Evolutionary conservation across 37 sponge, comb jelly and placozoan species (phyloP).

Genomic region (Ianthella basta): DNA sequence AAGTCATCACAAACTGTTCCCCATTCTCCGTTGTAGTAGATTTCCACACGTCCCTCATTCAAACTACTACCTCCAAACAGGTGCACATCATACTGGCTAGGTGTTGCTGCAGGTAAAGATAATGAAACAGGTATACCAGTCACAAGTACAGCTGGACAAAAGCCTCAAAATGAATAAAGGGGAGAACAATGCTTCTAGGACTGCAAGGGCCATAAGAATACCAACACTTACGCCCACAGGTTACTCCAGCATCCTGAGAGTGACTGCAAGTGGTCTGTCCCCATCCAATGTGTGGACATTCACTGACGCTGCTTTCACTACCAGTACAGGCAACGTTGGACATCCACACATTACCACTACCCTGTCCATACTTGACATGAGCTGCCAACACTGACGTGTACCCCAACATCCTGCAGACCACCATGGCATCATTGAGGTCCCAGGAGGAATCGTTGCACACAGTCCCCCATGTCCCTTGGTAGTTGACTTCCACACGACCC

Average conservation of each 20-base stretch:
- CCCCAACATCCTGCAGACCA: too few relatives aligned
- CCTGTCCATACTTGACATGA: too few relatives aligned
- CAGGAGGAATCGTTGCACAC: slow-evolving; percentile 8
- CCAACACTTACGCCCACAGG: slow-evolving; percentile 16
- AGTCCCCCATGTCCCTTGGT: slow-evolving; percentile 34
- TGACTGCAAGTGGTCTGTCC: slow-evolving; percentile 42
- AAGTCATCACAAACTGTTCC: slow-evolving; percentile 37
- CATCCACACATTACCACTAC: background rate
- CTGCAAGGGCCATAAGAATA: too few relatives aligned
- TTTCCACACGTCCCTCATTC: slow-evolving; percentile 38
- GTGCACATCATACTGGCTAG: slow-evolving; percentile 2
- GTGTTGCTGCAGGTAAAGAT: background rate
- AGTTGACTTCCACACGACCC: slow-evolving; percentile 42
- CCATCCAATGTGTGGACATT: slow-evolving; percentile 8
- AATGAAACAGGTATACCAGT: too few relatives aligned
- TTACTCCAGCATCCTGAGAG: slow-evolving; percentile 44
- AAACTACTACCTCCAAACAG: background rate
- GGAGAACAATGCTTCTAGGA: too few relatives aligned
- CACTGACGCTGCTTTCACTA: background rate
- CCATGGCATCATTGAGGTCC: too few relatives aligned
- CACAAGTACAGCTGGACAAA: too few relatives aligned
- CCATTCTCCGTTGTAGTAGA: slow-evolving; percentile 30
- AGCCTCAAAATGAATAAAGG: too few relatives aligned
- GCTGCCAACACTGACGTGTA: too few relatives aligned
- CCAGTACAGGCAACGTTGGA: background rate